These are phyloP conservation scores for Cotesia typhae DNA, from an alignment of 1,140 invertebrate species.

Conservation along the genomic window DNA sequence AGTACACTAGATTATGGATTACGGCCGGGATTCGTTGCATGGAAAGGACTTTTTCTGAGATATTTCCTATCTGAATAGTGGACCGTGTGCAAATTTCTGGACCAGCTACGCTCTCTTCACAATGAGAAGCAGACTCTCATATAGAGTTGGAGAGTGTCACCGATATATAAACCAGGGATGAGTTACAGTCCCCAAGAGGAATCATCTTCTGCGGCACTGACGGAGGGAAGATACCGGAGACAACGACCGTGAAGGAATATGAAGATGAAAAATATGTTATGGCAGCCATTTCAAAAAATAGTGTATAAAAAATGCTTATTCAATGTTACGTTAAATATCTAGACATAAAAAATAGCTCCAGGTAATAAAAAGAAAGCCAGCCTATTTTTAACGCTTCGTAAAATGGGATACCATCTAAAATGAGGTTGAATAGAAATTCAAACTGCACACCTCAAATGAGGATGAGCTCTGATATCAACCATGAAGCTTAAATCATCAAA, in stretches of 20 bases:
- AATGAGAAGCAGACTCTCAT: no score
- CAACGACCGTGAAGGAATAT: not conserved
- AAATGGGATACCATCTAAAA: no score
- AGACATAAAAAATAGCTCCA: no score
- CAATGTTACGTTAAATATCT: constrained; percentile 1
- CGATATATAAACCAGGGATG: constrained; percentile 27
- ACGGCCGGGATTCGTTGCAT: no score
- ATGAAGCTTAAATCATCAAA: no score
- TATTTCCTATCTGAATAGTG: not conserved
- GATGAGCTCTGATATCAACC: no score
- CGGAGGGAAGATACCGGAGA: not conserved
- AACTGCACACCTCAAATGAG: no score
- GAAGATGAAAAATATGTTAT: no score
- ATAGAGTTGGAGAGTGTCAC: not conserved
- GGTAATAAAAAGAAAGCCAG: no score
- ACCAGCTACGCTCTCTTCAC: not conserved
- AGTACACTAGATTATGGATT: not conserved
- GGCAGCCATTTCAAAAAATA: not conserved
- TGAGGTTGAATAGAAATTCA: no score
- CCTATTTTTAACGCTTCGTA: no score
- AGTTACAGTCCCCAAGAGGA: constrained; percentile 32
- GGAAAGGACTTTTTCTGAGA: not conserved
- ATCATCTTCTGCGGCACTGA: constrained; percentile 15
- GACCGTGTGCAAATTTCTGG: not conserved
- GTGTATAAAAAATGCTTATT: constrained; percentile 1